Evolutionary conservation across 2,113 vertebrate genomes (phyloP).

Genomic region (Scytalopus superciliaris): DNA sequence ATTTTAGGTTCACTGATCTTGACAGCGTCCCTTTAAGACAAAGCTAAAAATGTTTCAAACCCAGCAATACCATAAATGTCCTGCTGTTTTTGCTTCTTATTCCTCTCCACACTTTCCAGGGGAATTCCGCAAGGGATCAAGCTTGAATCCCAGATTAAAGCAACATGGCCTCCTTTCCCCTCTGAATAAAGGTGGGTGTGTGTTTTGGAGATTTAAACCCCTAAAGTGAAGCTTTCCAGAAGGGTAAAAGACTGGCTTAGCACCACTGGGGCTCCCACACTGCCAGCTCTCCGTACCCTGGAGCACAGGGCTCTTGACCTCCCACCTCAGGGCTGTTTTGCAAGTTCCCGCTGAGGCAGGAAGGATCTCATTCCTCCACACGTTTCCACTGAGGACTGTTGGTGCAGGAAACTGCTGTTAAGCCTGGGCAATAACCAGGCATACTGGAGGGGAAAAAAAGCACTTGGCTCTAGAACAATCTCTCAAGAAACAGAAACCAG

Average conservation of each 20-base stretch:
- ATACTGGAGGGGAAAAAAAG: too few relatives aligned
- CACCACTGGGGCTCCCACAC: neutral
- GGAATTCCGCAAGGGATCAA: constrained; percentile 71
- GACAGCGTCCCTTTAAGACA: constrained; percentile 65
- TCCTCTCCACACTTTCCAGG: constrained; percentile 72
- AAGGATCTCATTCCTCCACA: neutral
- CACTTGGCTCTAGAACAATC: neutral
- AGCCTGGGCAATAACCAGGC: neutral
- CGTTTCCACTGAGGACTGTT: neutral
- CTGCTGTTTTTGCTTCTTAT: constrained; percentile 62
- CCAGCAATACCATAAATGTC: constrained; percentile 77
- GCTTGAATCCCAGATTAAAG: constrained; percentile 71
- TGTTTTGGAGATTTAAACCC: constrained; percentile 49
- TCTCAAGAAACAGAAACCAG: neutral
- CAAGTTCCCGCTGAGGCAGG: neutral
- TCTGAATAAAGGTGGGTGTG: neutral
- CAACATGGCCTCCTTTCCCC: constrained; percentile 45
- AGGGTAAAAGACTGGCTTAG: neutral
- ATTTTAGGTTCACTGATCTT: constrained; percentile 30
- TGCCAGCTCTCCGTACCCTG: neutral
- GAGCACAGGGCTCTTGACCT: neutral
- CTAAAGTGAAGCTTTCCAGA: constrained; percentile 11
- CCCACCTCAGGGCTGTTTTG: neutral
- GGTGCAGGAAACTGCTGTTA: neutral
- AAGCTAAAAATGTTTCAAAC: constrained; percentile 65